Base-by-base conservation (phyloP, 2,113 vertebrate species). In the Oophaga pumilio region DNA sequence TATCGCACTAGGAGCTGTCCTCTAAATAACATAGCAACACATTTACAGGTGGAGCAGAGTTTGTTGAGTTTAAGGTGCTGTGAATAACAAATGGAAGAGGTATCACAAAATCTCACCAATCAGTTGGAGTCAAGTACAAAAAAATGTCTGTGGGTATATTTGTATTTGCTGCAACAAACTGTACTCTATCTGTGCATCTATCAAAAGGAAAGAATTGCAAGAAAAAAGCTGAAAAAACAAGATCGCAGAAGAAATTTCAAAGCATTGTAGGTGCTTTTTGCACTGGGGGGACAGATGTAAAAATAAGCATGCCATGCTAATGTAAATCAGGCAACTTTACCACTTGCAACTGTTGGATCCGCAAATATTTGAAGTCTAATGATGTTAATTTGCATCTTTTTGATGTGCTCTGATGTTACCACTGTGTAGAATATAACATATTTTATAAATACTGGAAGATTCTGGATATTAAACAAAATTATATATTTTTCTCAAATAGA, bases 361-460 rank as follows among this genome's bases (percentile, higher is more conserved):
- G 20, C 33, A 85, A 66, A 77, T 85, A 85, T 76, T 50, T 85
- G 71, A 49, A 85, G 56, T 50, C 14, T 22, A 50, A 85, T 78
- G n/a, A 85, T 3, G 76, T 82, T 68, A 66, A 82, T 82, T 12
- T 60, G 79, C 79, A 82, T 82, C 59, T 6, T n/a, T 82, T 62
- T 64, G 79, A 49, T 52, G 50, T 76, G 74, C 50, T n/a, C 33
- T 76, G 79, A 26, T 82, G 49, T 82, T 66, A 62, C 28, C 79
- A 24, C 79, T 82, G 33, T 28, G 7, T 64, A 66, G 79, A 82
- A 82, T 62, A 82, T n/a, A 82, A 82, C 33, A 81, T 43, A 81
- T 60, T 43, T 22, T 43, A 43, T 82, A 62, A 82, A 60, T 33
- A 82, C 43, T 4, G 59, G 33, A 11, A 64, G 22, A 82, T 14